phyloP scores from a whole-genome alignment of 1,140 invertebrate genomes.

The Nasonia vitripennis region DNA sequence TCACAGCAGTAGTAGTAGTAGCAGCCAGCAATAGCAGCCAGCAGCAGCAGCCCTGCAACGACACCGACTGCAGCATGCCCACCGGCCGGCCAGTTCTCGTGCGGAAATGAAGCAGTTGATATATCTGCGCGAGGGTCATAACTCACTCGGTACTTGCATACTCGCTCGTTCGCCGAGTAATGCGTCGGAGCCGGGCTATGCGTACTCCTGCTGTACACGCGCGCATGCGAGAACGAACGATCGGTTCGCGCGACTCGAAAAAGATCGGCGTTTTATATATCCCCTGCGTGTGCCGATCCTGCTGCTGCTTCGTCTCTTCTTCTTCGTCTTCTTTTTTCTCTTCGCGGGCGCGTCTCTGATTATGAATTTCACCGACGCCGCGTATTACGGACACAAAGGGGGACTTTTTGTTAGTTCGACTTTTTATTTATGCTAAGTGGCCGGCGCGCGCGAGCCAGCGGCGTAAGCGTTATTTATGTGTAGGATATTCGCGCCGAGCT shows the following conservation, averaged over 20 bases:
- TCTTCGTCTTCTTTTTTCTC: not conserved
- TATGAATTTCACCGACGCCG: constrained; percentile 17
- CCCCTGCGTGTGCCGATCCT: not conserved
- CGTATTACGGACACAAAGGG: not conserved
- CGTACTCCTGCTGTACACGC: not conserved
- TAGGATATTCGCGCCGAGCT: constrained; percentile 9
- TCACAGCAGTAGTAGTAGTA: not conserved
- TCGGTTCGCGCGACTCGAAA: not conserved
- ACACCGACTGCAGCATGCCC: not conserved
- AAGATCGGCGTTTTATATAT: not conserved
- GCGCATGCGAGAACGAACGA: not conserved
- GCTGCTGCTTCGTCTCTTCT: not conserved
- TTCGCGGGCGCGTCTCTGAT: not conserved
- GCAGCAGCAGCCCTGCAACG: not conserved
- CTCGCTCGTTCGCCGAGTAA: constrained; percentile 31
- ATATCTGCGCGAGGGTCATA: constrained; percentile 70
- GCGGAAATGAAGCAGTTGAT: constrained; percentile 73
- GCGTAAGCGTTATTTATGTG: constrained; percentile 26
- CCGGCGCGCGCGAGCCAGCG: not conserved
- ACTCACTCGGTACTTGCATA: constrained; percentile 71
- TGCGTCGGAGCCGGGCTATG: not conserved
- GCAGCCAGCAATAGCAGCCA: constrained; percentile 3
- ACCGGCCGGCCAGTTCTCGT: constrained; percentile 59
- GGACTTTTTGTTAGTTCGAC: constrained; percentile 40
- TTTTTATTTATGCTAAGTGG: constrained; percentile 37